These are phyloP conservation scores for Gymnocephalus cernua DNA, from an alignment of 2,113 vertebrate species.

Conservation along the genomic window DNA sequence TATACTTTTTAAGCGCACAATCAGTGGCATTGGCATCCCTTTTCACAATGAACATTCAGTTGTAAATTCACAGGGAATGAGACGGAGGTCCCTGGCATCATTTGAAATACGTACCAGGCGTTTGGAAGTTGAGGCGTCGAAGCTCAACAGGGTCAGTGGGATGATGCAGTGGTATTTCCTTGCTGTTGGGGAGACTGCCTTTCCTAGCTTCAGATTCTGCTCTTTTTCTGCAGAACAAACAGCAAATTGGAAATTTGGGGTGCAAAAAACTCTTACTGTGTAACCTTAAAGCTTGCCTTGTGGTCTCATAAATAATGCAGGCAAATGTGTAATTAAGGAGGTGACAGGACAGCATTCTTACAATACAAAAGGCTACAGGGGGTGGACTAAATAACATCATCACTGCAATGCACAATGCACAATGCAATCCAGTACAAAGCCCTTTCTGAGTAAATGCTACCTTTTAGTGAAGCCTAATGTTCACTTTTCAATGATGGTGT, in stretches of 20 bases:
- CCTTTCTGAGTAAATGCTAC: slow-evolving; percentile 37
- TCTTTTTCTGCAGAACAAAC: slow-evolving; percentile 88
- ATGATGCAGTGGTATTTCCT: slow-evolving; percentile 95
- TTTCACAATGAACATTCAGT: background rate
- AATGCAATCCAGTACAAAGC: slow-evolving; percentile 46
- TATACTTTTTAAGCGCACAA: slow-evolving; percentile 4
- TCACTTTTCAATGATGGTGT: slow-evolving; percentile 26
- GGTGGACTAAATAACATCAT: slow-evolving; percentile 40
- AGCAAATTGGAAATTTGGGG: background rate
- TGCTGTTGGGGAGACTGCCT: slow-evolving; percentile 96
- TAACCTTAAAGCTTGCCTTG: slow-evolving; percentile 33
- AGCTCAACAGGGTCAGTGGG: slow-evolving; percentile 98
- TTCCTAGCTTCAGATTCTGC: slow-evolving; percentile 97
- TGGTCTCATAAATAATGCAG: slow-evolving; percentile 32
- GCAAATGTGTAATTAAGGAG: slow-evolving; percentile 50
- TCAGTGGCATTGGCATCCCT: background rate
- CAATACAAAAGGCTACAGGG: slow-evolving; percentile 19
- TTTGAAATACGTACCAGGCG: slow-evolving; percentile 90
- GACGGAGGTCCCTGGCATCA: background rate
- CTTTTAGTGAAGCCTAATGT: slow-evolving; percentile 35
- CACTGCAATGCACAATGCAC: slow-evolving; percentile 29
- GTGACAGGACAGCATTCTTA: slow-evolving; percentile 26
- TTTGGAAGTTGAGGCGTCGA: slow-evolving; percentile 98
- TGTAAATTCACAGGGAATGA: background rate
- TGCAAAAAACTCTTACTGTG: background rate